Conservation (phyloP, 2,797 vertebrate species). For the Apogon talboti region DNA sequence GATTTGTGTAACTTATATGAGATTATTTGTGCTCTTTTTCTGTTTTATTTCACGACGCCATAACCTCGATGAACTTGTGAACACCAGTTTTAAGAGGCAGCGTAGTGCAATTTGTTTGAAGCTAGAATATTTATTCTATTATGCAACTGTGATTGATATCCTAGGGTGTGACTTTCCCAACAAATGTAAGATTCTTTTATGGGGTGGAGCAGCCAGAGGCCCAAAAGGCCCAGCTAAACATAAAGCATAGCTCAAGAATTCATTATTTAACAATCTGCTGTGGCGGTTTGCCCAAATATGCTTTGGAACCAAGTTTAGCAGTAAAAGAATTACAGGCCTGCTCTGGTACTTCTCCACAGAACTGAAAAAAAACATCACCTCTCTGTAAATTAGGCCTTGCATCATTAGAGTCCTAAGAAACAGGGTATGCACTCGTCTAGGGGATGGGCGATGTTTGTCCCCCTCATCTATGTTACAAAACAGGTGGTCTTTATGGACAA, state of each 20-base stretch:
- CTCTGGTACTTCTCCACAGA: slow-evolving; percentile 41
- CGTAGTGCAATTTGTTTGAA: background rate
- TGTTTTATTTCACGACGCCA: no score
- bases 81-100: background rate
- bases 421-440: background rate
- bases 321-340: slow-evolving; percentile 22
- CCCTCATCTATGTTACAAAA: no score
- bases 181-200: slow-evolving; percentile 44
- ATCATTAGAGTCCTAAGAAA: slow-evolving; percentile 37
- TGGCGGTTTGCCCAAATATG: slow-evolving; percentile 48
- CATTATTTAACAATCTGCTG: slow-evolving; percentile 48
- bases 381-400: slow-evolving; percentile 44
- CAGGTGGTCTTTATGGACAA: slow-evolving; percentile 7
- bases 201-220: slow-evolving; percentile 42
- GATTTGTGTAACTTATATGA: no score
- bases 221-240: slow-evolving; percentile 13
- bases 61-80: no score
- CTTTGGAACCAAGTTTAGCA: slow-evolving; percentile 43
- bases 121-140: slow-evolving; percentile 33
- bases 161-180: slow-evolving; percentile 40
- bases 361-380: slow-evolving; percentile 25
- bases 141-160: slow-evolving; percentile 35
- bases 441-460: slow-evolving; percentile 21
- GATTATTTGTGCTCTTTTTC: no score
- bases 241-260: slow-evolving; percentile 41